These are phyloP conservation scores for Ephialtes manifestator DNA, from an alignment of 2,888 invertebrate species.

Conservation along the genomic window DNA sequence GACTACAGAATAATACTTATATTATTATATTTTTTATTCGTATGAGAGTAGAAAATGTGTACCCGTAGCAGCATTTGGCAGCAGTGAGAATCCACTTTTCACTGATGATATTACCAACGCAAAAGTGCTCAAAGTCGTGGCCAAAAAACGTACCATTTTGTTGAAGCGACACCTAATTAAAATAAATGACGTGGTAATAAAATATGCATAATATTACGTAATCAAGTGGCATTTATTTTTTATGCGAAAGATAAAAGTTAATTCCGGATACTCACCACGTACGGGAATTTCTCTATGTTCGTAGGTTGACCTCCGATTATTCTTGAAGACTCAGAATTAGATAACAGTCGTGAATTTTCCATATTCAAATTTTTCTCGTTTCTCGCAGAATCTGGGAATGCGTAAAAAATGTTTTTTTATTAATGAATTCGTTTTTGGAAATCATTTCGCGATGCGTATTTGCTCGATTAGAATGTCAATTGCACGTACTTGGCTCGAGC, in stretches of 20 bases:
- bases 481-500: slow-evolving; percentile 34
- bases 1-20: neutral
- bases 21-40: slow-evolving; percentile 15
- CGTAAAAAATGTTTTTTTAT: neutral
- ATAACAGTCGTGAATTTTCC: neutral
- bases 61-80: slow-evolving; percentile 77
- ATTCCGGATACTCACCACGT: slow-evolving; percentile 73
- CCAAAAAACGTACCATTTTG: slow-evolving; percentile 78
- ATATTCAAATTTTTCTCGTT: neutral
- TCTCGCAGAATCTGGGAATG: slow-evolving; percentile 21
- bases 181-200: slow-evolving; percentile 2
- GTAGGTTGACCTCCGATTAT: slow-evolving; percentile 81
- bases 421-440: too few relatives aligned
- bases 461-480: slow-evolving; percentile 1
- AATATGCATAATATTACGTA: neutral
- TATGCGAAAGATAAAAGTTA: neutral
- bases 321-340: slow-evolving; percentile 45
- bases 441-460: neutral
- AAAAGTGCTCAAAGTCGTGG: slow-evolving; percentile 77
- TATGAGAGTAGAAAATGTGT: slow-evolving; percentile 51
- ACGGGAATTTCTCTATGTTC: slow-evolving; percentile 79
- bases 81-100: slow-evolving; percentile 78
- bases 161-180: slow-evolving; percentile 76
- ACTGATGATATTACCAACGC: slow-evolving; percentile 75
- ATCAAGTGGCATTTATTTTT: neutral